A percentile compares a stretch with the other conserved stretches of the same genome.
These are phyloP conservation scores for Drosophila mimetica DNA, from an alignment of 2,888 invertebrate genomes.

Conservation along the genomic window DNA sequence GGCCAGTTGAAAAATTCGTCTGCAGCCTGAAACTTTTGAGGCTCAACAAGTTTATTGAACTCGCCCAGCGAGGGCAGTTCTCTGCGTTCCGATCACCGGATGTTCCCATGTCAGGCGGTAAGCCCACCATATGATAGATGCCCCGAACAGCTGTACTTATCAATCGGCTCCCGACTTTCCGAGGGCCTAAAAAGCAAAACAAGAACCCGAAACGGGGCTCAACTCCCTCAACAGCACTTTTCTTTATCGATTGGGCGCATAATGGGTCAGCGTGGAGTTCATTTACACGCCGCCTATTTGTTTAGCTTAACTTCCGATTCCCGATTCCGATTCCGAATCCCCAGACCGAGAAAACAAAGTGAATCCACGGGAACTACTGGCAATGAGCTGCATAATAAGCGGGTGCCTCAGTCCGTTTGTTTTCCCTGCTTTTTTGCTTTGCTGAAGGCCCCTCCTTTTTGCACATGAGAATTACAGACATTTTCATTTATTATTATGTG, in stretches of 20 bases:
- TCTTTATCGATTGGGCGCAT: slow-evolving; percentile 59
- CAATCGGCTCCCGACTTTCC: slow-evolving; percentile 52
- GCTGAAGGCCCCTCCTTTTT: slow-evolving; percentile 26
- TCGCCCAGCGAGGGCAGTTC: slow-evolving; percentile 57
- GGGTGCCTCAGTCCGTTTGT: slow-evolving; percentile 51
- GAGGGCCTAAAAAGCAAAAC: slow-evolving; percentile 5
- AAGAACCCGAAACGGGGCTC: slow-evolving; percentile 18
- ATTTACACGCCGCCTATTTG: slow-evolving; percentile 68
- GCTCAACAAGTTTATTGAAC: slow-evolving; percentile 68
- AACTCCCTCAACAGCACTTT: slow-evolving; percentile 49
- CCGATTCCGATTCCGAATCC: slow-evolving; percentile 62
- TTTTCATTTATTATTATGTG: slow-evolving; percentile 74
- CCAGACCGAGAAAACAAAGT: slow-evolving; percentile 10
- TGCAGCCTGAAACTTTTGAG: slow-evolving; percentile 45
- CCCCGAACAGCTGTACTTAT: slow-evolving; percentile 66
- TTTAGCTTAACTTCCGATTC: slow-evolving; percentile 61
- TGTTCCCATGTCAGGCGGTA: slow-evolving; percentile 72
- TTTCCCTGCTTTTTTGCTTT: slow-evolving; percentile 11
- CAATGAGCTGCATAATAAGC: slow-evolving; percentile 75
- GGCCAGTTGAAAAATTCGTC: slow-evolving; percentile 37
- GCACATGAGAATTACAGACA: slow-evolving; percentile 76
- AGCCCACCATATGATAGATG: slow-evolving; percentile 66
- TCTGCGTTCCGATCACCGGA: slow-evolving; percentile 51
- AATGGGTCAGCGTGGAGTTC: slow-evolving; percentile 72
- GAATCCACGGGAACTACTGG: slow-evolving; percentile 50